Evolutionary conservation across 2,888 invertebrate species (phyloP), one percentile per base, ranked within the genome.

Genomic region (Elysia crispata): DNA sequence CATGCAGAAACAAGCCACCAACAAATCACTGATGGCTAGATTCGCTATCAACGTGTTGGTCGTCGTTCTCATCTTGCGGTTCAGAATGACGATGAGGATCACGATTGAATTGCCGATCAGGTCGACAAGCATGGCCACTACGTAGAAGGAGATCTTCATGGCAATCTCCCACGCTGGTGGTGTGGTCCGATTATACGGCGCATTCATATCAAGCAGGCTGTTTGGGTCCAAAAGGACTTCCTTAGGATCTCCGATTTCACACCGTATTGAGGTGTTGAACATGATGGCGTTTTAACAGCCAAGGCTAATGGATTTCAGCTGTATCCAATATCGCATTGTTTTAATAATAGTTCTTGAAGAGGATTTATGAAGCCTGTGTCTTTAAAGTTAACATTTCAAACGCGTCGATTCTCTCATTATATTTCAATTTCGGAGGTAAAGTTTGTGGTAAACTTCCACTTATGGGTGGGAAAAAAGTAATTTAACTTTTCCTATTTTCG

Each of bases 1-100:
- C 90, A 91, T 90, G 77, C 89, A 90, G 81, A 89, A 87, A 0
- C 80, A 67, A 0, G 87, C 89, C 8, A 91, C 89, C 86, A 90
- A 84, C 11, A 90, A 76, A 77, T 90, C 90, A 25, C 88, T 88
- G 11, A 88, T 74, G 0, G 90, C 90, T 67, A 90, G 83, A 74
- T 91, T 90, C 64, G 89, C 76, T 13, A 90, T 86, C 41, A 90
- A 84, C 66, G 87, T 78, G 77, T 89, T 89, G 30, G 89, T 89
- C 0, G 89, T 85, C 0, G 86, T 86, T 60, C 87, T 79, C 89
- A 90, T 88, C 23, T 85, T 81, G 64, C 84, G 85, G 80, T 88
- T 88, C 8, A 85, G 77, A 8, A 82, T 74, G n/a, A 90, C 85
- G 15, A 88, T 88, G n/a, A 88, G 66, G 13, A 89, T 76, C 6